Evolutionary conservation across 1,140 invertebrate genomes (phyloP), one percentile per base, ranked within the genome.

Genomic region (Bilobella aurantiaca): DNA sequence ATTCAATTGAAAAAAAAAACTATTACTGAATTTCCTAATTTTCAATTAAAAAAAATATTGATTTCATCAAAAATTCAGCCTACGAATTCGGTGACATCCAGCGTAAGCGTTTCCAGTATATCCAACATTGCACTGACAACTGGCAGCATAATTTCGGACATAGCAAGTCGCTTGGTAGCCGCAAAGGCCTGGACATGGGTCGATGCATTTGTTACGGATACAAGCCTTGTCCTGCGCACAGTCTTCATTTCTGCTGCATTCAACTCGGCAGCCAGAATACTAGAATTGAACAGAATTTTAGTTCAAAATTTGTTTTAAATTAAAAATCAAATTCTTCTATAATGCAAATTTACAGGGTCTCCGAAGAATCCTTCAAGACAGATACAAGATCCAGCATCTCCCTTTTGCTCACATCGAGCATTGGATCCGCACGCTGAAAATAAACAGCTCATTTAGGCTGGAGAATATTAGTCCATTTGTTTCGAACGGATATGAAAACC

Each of bases 181-280:
- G 75, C 89, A 91, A 32, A 86, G 86, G 63, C 87, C 87, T 12
- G 85, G 83, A 72, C 89, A 91, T 61, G 90, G 89, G 77, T 91
- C 86, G 62, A 83, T 81, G 77, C 90, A 93, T 75, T 84, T 85
- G 73, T 87, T 85, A 23, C 65, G 64, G 53, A 86, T 82, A 75
- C 90, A 93, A 31, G 88, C 87, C 73, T 85, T 79, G 71, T 84
- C 84, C 71, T 81, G 82, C 23, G 84, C 77, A 75, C 90, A 91
- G 74, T 91, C 89, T 23, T 83, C 82, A 60, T 73, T 74, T 1
- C 69, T 58, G 3, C 72, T 34, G 61, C 75, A 76, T 65, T 76
- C 75, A 3, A 74, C 74, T 8, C 73, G 62, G 69, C 76, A 77
- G 58, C 65, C 49, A 37, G 71, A 28, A 75, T 72, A 31, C 34